These are phyloP conservation scores for Periophthalmus modestus DNA, from an alignment of 2,113 vertebrate species.

Conservation along the genomic window DNA sequence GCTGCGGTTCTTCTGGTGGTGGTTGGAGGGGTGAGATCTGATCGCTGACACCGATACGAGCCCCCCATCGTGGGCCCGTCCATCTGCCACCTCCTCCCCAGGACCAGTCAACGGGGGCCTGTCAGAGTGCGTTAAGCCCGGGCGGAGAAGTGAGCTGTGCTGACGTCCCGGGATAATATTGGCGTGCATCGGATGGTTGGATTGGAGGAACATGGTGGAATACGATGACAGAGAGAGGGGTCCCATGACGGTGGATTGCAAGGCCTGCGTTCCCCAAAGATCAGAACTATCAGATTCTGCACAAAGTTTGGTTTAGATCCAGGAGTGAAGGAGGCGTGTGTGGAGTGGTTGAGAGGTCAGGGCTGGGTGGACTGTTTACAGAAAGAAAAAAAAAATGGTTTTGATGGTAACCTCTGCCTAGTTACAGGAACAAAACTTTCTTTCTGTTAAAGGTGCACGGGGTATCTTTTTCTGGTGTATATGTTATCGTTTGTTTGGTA, in stretches of 20 bases:
- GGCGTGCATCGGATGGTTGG: constrained; percentile 58
- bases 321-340: neutral
- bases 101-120: constrained; percentile 65
- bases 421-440: neutral
- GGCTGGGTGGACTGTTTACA: constrained; percentile 38
- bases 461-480: no score
- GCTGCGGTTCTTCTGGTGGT: neutral
- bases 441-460: no score
- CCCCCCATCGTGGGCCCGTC: constrained; percentile 66
- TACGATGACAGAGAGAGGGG: constrained; percentile 59
- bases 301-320: constrained; percentile 31
- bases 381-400: neutral
- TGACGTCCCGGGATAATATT: constrained; percentile 69
- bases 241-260: constrained; percentile 42
- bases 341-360: constrained; percentile 29
- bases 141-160: constrained; percentile 52
- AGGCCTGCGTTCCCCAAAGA: constrained; percentile 45
- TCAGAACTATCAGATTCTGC: constrained; percentile 35
- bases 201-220: constrained; percentile 34
- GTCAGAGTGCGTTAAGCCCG: constrained; percentile 65
- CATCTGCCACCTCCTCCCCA: constrained; percentile 71
- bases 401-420: neutral
- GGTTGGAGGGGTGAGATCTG: constrained; percentile 65
- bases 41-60: constrained; percentile 75
- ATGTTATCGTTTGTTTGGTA: no score